These are phyloP conservation scores for Saccostrea echinata DNA, from an alignment of 1,140 invertebrate genomes.

Conservation along the genomic window DNA sequence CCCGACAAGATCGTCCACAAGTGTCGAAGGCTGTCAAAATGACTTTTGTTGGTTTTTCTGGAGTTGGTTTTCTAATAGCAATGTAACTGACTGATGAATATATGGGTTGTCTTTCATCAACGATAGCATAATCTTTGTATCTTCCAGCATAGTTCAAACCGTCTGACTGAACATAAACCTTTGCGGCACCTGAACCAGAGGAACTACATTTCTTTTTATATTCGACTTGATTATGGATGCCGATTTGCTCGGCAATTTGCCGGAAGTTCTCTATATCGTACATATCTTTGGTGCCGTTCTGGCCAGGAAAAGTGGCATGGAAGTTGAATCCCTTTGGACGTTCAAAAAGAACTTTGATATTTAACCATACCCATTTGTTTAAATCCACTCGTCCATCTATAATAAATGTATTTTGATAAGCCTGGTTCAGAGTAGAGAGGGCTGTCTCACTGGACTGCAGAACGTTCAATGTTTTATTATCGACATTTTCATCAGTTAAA, in stretches of 20 bases:
- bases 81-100: conserved; percentile 43
- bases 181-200: conserved; percentile 51
- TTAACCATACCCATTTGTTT: conserved; percentile 44
- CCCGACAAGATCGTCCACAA: conserved; percentile 56
- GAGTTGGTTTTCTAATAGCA: conserved; percentile 42
- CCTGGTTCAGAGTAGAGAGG: background rate
- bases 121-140: conserved; percentile 50
- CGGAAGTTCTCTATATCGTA: conserved; percentile 29
- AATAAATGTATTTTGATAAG: conserved; percentile 52
- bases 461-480: conserved; percentile 17
- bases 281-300: background rate
- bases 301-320: background rate
- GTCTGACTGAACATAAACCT: conserved; percentile 50
- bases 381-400: conserved; percentile 49
- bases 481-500: background rate
- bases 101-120: conserved; percentile 54
- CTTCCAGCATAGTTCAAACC: conserved; percentile 50
- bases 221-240: conserved; percentile 28
- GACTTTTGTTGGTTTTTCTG: conserved; percentile 9
- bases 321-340: conserved; percentile 24
- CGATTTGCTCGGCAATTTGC: conserved; percentile 35
- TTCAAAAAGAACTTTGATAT: conserved; percentile 40
- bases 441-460: background rate
- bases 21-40: conserved; percentile 56
- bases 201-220: conserved; percentile 33